These are phyloP conservation scores for Vulpes lagopus DNA, from an alignment of 2,113 vertebrate species.

Conservation along the genomic window DNA sequence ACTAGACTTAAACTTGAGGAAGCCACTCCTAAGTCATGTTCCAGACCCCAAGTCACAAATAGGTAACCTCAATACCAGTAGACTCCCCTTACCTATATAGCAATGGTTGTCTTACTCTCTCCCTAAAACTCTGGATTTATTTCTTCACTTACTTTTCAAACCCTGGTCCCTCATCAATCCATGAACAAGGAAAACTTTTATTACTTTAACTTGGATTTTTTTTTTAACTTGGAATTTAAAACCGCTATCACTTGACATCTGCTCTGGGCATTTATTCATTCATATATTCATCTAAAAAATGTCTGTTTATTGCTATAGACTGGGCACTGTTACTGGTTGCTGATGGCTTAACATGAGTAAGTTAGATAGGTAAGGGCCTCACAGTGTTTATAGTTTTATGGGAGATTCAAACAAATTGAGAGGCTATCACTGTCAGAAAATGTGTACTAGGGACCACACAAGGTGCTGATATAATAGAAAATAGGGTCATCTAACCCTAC, in stretches of 20 bases:
- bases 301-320: not conserved
- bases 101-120: not conserved
- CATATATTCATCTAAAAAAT: not conserved
- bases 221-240: conserved; percentile 32
- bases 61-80: not conserved
- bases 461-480: not conserved
- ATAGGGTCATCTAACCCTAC: not conserved
- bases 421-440: not conserved
- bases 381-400: not conserved
- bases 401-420: not conserved
- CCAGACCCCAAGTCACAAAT: not conserved
- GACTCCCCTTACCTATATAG: not conserved
- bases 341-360: not conserved
- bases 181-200: not conserved
- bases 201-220: conserved; percentile 30
- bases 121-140: not conserved
- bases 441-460: not conserved
- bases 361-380: not conserved
- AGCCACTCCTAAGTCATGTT: not conserved
- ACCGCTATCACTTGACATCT: not conserved
- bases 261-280: not conserved
- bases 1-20: not conserved
- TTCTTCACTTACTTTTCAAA: conserved; percentile 30
- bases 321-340: not conserved
- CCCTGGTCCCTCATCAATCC: not conserved